These are phyloP conservation scores for Protaetia brevitarsis DNA, from an alignment of 1,140 invertebrate species.

Conservation along the genomic window DNA sequence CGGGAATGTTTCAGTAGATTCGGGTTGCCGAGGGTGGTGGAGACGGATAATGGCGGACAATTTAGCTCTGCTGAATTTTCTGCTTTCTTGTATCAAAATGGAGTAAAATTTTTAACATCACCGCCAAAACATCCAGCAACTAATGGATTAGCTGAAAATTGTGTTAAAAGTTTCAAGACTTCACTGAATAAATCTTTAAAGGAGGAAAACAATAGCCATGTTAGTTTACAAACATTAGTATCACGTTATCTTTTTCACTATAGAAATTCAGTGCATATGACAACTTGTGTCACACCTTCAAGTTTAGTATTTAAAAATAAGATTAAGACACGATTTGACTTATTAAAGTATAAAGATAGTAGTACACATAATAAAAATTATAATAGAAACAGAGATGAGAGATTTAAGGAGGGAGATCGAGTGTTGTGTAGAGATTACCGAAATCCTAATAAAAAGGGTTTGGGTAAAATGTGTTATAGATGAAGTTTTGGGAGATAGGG, in stretches of 20 bases:
- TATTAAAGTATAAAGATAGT: too few species aligned
- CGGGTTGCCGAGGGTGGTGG: conserved; percentile 44
- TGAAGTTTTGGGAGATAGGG: not conserved
- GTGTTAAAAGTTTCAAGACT: conserved; percentile 37
- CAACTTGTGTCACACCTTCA: conserved; percentile 29
- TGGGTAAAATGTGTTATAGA: not conserved
- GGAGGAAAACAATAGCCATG: conserved; percentile 20
- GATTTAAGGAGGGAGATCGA: not conserved
- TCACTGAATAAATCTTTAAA: conserved; percentile 36
- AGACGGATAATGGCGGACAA: conserved; percentile 46
- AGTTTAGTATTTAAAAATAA: not conserved
- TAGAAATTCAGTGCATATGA: conserved; percentile 26
- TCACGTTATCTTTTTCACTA: conserved; percentile 33
- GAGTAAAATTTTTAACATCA: conserved; percentile 31
- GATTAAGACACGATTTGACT: not conserved
- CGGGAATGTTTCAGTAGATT: conserved; percentile 38
- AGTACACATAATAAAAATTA: too few species aligned
- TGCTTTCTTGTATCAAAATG: conserved; percentile 38
- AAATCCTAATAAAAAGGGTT: not conserved
- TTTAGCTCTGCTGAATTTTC: conserved; percentile 46
- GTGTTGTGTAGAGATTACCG: not conserved
- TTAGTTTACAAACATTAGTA: conserved; percentile 26
- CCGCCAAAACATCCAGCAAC: conserved; percentile 31
- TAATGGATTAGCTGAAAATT: conserved; percentile 32
- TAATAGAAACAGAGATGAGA: too few species aligned